Base-by-base conservation (phyloP, 2,888 invertebrate genomes). In the Pogonocherus hispidulus region DNA sequence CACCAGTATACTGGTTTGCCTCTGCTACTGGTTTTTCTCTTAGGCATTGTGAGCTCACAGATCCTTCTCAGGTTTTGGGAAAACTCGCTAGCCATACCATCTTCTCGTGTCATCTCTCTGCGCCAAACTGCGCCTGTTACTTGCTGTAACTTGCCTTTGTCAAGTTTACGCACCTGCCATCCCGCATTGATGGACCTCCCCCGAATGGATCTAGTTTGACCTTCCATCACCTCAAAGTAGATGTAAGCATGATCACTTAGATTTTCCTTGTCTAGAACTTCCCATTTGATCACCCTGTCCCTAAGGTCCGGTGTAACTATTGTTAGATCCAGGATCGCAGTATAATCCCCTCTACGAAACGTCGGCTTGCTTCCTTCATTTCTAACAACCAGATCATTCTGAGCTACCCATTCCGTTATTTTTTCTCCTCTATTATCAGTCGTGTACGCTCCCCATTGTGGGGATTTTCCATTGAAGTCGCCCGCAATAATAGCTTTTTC, bases 381-480 rank as follows among this genome's bases (percentile, higher is more conserved):
- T 0, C 41, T 3, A 3, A 69, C 27, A 0, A 64, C 44, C 1
- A 71, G 16, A 11, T 63, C 59, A 44, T 49, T 55, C 37, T 9
- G 3, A 0, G 67, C 67, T 0, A 69, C 65, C 64, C 67, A 69
- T 14, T 73, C 69, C 6, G 63, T 46, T 8, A 69, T 5, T 2
- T 56, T 22, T 6, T 54, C 60, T 0, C 71, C 73, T 55, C 66
- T 65, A 9, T 22, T 41, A 55, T 69, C 65, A 1, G 59, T 56
- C 14, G 5, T 14, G 9, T 8, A 1, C 56, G 56, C 27, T 1
- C 67, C 72, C 65, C 67, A 66, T 19, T 69, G 59, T 2, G 63
- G 55, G 6, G 67, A 63, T 41, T 67, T 71, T 3, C 54, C 67
- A 18, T 73, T 71, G 22, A 71, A 69, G 51, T 73, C 73, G 0